These are phyloP conservation scores for Hydriomena furcata DNA, from an alignment of 2,888 invertebrate species.

Conservation along the genomic window DNA sequence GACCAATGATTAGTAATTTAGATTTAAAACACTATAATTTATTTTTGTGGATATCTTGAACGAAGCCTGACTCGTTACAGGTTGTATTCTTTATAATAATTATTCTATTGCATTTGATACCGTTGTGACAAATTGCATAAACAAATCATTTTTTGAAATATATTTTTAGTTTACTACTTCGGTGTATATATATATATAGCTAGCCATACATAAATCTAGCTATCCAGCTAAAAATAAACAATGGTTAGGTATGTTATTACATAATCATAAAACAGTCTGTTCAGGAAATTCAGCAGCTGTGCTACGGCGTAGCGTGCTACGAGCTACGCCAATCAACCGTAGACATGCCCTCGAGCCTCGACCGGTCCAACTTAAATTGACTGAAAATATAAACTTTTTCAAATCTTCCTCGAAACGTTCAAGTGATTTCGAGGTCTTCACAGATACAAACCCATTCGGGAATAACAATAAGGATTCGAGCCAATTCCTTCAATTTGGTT, in stretches of 20 bases:
- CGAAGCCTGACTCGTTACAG: too few relatives aligned
- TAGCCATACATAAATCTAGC: too few relatives aligned
- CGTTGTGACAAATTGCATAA: too few relatives aligned
- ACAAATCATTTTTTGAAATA: too few relatives aligned
- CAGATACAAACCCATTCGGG: conserved; percentile 43
- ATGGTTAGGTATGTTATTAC: neutral
- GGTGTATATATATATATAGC: too few relatives aligned
- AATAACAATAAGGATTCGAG: conserved; percentile 48
- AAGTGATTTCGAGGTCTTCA: conserved; percentile 8
- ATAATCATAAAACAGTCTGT: neutral
- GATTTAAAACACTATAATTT: too few relatives aligned
- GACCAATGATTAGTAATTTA: too few relatives aligned
- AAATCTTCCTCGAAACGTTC: conserved; percentile 19
- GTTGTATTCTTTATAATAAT: too few relatives aligned
- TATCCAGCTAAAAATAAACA: neutral
- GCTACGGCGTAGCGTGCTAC: conserved; percentile 1
- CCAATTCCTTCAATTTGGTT: conserved; percentile 50
- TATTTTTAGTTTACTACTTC: too few relatives aligned
- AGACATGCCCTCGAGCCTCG: conserved; percentile 35
- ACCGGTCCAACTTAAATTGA: conserved; percentile 57
- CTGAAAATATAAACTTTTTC: conserved; percentile 52
- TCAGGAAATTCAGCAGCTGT: conserved; percentile 2
- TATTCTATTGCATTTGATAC: too few relatives aligned
- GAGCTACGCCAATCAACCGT: conserved; percentile 39
- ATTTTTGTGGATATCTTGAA: too few relatives aligned